Evolutionary conservation across 2,888 invertebrate species (phyloP).

Genomic region (Parnassius smintheus): DNA sequence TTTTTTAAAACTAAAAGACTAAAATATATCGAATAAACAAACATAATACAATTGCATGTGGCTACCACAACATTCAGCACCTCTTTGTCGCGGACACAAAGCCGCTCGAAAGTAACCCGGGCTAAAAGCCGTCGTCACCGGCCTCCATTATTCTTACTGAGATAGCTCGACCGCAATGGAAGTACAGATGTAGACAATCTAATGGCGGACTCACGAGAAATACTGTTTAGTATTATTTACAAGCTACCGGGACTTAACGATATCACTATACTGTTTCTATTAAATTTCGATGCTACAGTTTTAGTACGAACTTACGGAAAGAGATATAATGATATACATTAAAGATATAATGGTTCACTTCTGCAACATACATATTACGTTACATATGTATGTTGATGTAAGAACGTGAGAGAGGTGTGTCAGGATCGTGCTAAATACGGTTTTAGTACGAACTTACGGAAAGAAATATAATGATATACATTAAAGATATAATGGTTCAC

Average conservation of each 20-base stretch:
- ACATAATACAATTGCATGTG: not conserved
- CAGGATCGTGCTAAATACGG: not conserved
- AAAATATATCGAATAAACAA: not conserved
- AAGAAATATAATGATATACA: too few relatives aligned
- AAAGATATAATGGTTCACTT: too few relatives aligned
- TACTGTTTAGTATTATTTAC: conserved; percentile 19
- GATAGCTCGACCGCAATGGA: conserved; percentile 25
- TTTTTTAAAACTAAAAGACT: too few relatives aligned
- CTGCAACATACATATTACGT: too few relatives aligned
- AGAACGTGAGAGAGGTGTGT: too few relatives aligned
- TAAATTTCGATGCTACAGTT: not conserved
- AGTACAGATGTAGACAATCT: conserved; percentile 24
- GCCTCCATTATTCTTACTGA: conserved; percentile 33
- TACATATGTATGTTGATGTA: too few relatives aligned
- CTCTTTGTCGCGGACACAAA: conserved; percentile 25
- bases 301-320: too few relatives aligned
- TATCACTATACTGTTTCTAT: not conserved
- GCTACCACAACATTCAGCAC: conserved; percentile 10
- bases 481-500: too few relatives aligned
- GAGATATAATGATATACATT: too few relatives aligned
- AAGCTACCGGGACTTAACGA: conserved; percentile 7
- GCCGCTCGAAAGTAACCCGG: conserved; percentile 38
- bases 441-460: too few relatives aligned
- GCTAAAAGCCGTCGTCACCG: conserved; percentile 40
- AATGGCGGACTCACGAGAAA: conserved; percentile 22